Base-by-base conservation (phyloP, 1,140 invertebrate genomes). In the Brachionus sp. region DNA sequence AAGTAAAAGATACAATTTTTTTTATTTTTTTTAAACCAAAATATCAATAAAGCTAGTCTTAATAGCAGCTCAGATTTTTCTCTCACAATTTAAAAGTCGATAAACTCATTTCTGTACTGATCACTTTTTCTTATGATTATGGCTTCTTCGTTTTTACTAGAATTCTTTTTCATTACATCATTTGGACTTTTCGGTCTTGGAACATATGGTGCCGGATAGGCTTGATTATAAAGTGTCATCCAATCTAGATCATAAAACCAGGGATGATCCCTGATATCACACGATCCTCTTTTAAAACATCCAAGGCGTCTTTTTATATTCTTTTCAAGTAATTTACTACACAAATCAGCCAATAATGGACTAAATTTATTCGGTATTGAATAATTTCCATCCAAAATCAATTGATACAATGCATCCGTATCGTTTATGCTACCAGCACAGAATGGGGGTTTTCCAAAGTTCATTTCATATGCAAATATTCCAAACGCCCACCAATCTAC, bases 391-490 rank as follows among this genome's bases (percentile, higher is more conserved):
- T 57, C 46, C 6, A 83, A 13, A 77, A 85, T 85, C 46, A 85
- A 16, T 39, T 85, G 39, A 44, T 85, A 85, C 16, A 85, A 84
- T n/a, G 85, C n/a, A 23, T 84, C 64, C 39, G 70, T 84, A 16
- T 85, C 46, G 42, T 64, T 42, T 23, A 23, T 12, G 0, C 97
- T 97, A n/a, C 3, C 37, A 16, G 66, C 13, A 44, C 13, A 39
- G 87, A 97, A 97, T 0, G 95, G 95, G 37, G 90, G 90, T 85
- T 91, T 91, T 9, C 90, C 90, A 77, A 88, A 87, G 33, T 87
- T 86, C 88, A 89, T 89, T 86, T 89, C 88, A 84, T 88, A 89
- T 12, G 88, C 86, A 1, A 96, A 88, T 0, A 96, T 92, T 0
- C 82, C 82, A 46, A 84, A 64, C 5, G 44, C 70, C 70, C 70